Conservation (phyloP, 2,888 invertebrate genomes). For the Amphimallon solstitiale region DNA sequence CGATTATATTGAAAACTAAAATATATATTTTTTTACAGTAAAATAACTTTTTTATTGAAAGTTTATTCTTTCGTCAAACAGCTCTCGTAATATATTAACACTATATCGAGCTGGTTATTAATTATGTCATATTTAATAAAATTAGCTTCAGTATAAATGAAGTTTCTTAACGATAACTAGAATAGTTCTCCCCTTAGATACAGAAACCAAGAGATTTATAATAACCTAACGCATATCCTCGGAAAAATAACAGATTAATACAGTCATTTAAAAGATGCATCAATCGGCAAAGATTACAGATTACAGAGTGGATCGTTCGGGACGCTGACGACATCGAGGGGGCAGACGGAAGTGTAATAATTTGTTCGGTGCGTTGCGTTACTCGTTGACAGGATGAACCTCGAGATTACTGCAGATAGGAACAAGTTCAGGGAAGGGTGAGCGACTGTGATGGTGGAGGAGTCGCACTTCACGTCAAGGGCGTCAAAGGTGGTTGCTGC, state of each 20-base stretch:
- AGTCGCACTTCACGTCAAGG: slow-evolving; percentile 15
- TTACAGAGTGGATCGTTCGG: slow-evolving; percentile 40
- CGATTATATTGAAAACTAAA: too few relatives aligned
- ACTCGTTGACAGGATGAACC: slow-evolving; percentile 56
- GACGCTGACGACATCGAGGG: neutral
- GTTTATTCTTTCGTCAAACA: too few relatives aligned
- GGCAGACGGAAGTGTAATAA: slow-evolving; percentile 56
- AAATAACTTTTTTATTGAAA: too few relatives aligned
- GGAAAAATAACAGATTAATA: slow-evolving; percentile 19
- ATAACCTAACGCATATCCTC: neutral
- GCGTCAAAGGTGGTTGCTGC: slow-evolving; percentile 27
- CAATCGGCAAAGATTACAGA: slow-evolving; percentile 43
- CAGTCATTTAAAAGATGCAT: slow-evolving; percentile 33
- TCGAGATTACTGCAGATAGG: slow-evolving; percentile 54
- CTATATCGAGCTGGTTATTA: too few relatives aligned
- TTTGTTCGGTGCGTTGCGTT: slow-evolving; percentile 54
- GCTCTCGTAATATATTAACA: too few relatives aligned
- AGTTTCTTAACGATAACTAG: too few relatives aligned
- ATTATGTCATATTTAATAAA: too few relatives aligned
- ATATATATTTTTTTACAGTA: too few relatives aligned
- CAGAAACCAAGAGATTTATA: neutral
- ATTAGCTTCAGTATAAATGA: too few relatives aligned
- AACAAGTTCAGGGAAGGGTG: slow-evolving; percentile 36
- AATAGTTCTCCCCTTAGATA: too few relatives aligned
- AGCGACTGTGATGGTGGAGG: neutral